Conservation (phyloP, 2,888 invertebrate genomes). For the Odontocerum albicorne region DNA sequence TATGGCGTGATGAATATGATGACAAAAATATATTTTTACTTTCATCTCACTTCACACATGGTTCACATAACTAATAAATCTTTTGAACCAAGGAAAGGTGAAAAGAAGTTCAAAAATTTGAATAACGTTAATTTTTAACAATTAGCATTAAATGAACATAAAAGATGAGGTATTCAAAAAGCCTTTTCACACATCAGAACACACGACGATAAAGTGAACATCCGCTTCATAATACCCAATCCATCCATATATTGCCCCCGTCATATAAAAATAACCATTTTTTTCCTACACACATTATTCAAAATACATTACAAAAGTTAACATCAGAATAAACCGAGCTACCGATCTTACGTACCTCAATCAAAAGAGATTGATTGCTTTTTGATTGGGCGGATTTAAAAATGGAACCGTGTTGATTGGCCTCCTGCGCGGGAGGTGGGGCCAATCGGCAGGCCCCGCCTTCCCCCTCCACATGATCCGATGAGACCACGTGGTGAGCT, state of each 20-base stretch:
- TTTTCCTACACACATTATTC: neutral
- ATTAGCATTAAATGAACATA: neutral
- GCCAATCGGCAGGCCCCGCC: constrained; percentile 27
- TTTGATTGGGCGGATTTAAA: constrained; percentile 37
- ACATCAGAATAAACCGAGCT: constrained; percentile 5
- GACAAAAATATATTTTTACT: too few species aligned
- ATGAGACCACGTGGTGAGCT: constrained; percentile 27
- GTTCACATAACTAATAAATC: too few species aligned
- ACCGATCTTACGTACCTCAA: constrained; percentile 12
- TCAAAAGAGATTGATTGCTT: constrained; percentile 34
- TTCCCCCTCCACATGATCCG: constrained; percentile 21
- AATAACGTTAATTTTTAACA: too few species aligned
- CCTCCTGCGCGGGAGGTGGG: constrained; percentile 30
- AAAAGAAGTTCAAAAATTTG: too few species aligned
- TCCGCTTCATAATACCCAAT: constrained; percentile 6
- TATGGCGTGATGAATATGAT: too few species aligned
- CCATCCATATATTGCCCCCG: neutral
- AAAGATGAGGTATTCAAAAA: neutral
- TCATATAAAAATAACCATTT: neutral
- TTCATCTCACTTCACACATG: too few species aligned
- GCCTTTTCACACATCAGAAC: constrained; percentile 4
- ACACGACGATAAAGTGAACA: neutral
- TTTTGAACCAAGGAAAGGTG: too few species aligned
- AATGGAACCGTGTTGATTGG: constrained; percentile 37
- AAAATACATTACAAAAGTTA: constrained; percentile 6